Base-by-base conservation (phyloP, 2,888 invertebrate genomes). In the Lithophane socia region DNA sequence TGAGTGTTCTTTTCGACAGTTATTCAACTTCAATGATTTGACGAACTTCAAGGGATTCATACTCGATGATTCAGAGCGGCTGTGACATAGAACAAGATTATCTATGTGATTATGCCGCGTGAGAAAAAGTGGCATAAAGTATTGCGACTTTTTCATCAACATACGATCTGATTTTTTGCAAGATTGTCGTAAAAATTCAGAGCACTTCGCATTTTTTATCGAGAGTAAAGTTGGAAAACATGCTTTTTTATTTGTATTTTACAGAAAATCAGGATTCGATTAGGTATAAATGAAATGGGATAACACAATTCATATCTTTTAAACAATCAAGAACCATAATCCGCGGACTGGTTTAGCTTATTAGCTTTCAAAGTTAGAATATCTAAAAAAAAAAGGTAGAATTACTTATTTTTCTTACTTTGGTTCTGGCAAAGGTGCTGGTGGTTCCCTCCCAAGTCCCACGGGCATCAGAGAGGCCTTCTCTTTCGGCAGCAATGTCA, bases 361-460 rank as follows among this genome's bases (percentile, higher is more conserved):
- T 37, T 37, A 37, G 37, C 37, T 4, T 37, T 37, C 37, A 37
- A 37, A 37, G 37, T 5, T 37, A 37, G 37, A 37, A 37, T 37
- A 37, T 5, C 37, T 29, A 29, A 37, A 37, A 37, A 37, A 37
- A 18, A 52, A 18, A 8, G 18, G 52, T 52, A 52, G 52, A 52
- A 21, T 21, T 21, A 29, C 29, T 29, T 29, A 9, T 52, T n/a
- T 24, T 16, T 24, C 64, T 54, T 94, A 98, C 98, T 96, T 94
- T 12, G 98, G 98, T 13, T 93, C 91, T 1, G 97, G 97, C 69
- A 98, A 93, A 7, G 97, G 95, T 87, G 97, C 96, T 0, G 98
- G 98, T 5, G 97, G 96, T 75, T 97, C 94, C 80, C 98, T 95
- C 37, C 98, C 98, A 18, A 97, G 89, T 10, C 98, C 98, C 0